Conservation (phyloP, 2,888 invertebrate genomes). For the Icerya purchasi region DNA sequence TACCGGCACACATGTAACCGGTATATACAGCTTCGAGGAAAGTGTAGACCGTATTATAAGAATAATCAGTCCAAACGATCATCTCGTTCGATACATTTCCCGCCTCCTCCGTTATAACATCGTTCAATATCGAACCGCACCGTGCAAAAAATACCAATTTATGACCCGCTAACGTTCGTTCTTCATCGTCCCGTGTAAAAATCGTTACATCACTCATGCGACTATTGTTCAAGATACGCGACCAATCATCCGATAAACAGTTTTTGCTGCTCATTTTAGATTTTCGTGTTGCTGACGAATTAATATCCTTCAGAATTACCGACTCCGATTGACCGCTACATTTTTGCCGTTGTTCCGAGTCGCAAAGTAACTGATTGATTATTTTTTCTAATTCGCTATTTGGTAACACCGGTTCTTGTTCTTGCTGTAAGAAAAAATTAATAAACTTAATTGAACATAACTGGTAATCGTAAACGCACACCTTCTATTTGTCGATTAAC, state of each 20-base stretch:
- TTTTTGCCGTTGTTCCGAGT: too few relatives aligned
- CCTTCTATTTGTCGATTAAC: too few relatives aligned
- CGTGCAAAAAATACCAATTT: conserved; percentile 27
- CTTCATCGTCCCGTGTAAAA: conserved; percentile 23
- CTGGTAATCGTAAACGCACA: too few relatives aligned
- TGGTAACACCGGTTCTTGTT: too few relatives aligned
- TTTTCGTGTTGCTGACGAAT: too few relatives aligned
- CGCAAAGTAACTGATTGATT: too few relatives aligned
- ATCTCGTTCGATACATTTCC: conserved; percentile 13
- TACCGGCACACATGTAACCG: conserved; percentile 1
- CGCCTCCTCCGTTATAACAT: conserved; percentile 19
- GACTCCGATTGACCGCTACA: too few relatives aligned
- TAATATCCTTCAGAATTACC: too few relatives aligned
- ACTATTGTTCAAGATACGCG: conserved; percentile 23
- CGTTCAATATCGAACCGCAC: conserved; percentile 26
- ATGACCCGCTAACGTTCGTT: conserved; percentile 26
- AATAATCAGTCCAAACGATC: conserved; percentile 16
- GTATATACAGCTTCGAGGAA: conserved; percentile 15
- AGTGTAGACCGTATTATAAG: conserved; percentile 9
- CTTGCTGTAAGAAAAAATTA: too few relatives aligned
- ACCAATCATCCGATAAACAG: conserved; percentile 24
- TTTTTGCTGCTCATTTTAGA: too few relatives aligned
- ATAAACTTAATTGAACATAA: too few relatives aligned
- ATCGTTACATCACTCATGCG: conserved; percentile 27
- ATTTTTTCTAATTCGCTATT: too few relatives aligned